Percentiles rank a stretch among this genome's conserved stretches.
Conservation (phyloP, 2,888 invertebrate species). For the Homarus gammarus region DNA sequence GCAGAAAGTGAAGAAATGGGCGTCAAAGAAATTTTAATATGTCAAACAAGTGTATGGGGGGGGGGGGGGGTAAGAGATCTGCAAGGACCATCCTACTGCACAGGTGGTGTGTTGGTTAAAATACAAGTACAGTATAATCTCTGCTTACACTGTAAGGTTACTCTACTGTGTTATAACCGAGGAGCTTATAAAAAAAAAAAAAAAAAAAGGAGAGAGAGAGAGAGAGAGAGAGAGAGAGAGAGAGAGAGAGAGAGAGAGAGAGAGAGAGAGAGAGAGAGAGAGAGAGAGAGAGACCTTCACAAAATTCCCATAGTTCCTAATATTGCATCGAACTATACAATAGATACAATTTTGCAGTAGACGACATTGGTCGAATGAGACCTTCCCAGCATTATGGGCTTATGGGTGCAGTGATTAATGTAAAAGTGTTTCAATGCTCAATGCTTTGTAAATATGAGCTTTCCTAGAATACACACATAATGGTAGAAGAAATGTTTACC, state of each 20-base stretch:
- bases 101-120: background rate
- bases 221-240: no score
- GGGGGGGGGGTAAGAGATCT: background rate
- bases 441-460: background rate
- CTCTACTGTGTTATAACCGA: background rate
- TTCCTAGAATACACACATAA: background rate
- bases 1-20: no score
- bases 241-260: no score
- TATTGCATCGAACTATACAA: background rate
- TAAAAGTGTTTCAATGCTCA: constrained; percentile 11
- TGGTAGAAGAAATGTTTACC: background rate
- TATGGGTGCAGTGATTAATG: background rate
- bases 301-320: background rate
- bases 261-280: no score
- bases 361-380: background rate
- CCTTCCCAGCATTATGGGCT: background rate
- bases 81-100: background rate
- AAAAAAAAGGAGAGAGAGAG: no score
- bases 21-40: background rate
- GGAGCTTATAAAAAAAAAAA: background rate
- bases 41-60: no score
- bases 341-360: background rate
- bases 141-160: background rate
- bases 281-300: no score
- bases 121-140: background rate